A percentile compares a stretch with the other conserved stretches of the same genome.
phyloP scores from a whole-genome alignment of 2,797 vertebrate genomes.

The Spinus pinus region DNA sequence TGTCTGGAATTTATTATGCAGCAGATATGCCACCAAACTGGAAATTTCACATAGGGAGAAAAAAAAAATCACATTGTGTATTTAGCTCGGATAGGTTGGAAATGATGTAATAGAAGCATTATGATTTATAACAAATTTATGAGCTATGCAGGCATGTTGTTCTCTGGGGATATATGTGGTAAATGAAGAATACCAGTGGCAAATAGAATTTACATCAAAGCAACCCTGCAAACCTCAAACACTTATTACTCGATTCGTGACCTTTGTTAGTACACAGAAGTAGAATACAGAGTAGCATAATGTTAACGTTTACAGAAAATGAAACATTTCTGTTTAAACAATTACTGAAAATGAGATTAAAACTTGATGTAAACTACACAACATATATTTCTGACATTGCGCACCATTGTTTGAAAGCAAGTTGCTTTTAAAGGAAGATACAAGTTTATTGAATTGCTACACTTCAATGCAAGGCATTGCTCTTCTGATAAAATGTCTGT shows the following conservation, averaged over 20 bases:
- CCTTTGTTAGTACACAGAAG: slow-evolving; percentile 64
- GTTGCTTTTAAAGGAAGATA: not conserved
- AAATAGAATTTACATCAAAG: slow-evolving; percentile 70
- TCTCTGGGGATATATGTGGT: slow-evolving; percentile 56
- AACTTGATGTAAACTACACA: slow-evolving; percentile 29
- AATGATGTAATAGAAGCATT: slow-evolving; percentile 70
- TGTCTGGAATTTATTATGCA: slow-evolving; percentile 76
- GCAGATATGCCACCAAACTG: slow-evolving; percentile 74
- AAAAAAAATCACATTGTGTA: slow-evolving; percentile 45
- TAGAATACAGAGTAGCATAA: slow-evolving; percentile 60
- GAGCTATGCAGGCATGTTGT: slow-evolving; percentile 56
- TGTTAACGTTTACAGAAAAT: slow-evolving; percentile 54
- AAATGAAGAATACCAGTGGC: slow-evolving; percentile 68
- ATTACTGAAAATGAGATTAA: slow-evolving; percentile 60
- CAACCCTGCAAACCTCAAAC: slow-evolving; percentile 63
- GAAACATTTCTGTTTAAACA: slow-evolving; percentile 58
- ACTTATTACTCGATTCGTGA: slow-evolving; percentile 59
- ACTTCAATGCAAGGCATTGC: not conserved
- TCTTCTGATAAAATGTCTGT: slow-evolving; percentile 33
- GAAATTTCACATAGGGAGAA: slow-evolving; percentile 61
- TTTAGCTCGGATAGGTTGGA: slow-evolving; percentile 65
- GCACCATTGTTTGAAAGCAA: not conserved
- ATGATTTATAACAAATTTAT: slow-evolving; percentile 72
- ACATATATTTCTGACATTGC: slow-evolving; percentile 14
- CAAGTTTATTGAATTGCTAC: slow-evolving; percentile 27